A percentile compares a stretch with the other conserved stretches of the same genome.
Conservation (phyloP, 2,797 vertebrate species). For the Acrocephalus scirpaceus region DNA sequence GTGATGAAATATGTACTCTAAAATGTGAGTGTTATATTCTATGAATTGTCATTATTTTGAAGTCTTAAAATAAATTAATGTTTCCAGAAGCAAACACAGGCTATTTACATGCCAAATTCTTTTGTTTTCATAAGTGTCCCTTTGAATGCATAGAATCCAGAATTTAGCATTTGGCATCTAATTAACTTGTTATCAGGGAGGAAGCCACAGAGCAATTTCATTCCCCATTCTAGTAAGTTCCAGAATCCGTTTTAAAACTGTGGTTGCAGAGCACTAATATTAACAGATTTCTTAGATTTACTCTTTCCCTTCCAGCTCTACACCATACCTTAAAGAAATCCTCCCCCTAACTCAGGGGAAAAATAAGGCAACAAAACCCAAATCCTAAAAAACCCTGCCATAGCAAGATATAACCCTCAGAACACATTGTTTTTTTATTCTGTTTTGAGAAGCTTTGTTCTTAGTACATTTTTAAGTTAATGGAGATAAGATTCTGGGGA, state of each 20-base stretch:
- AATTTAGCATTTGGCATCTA: slow-evolving; percentile 56
- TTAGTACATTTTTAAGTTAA: slow-evolving; percentile 19
- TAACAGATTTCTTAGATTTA: slow-evolving; percentile 53
- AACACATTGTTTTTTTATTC: not conserved
- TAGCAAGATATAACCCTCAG: not conserved
- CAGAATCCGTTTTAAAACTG: slow-evolving; percentile 64
- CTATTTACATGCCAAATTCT: slow-evolving; percentile 20
- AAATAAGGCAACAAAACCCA: not conserved
- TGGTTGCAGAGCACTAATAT: slow-evolving; percentile 33
- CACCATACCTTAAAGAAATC: not conserved
- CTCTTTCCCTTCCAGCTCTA: slow-evolving; percentile 41
- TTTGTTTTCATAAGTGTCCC: slow-evolving; percentile 32
- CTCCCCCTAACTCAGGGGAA: rapidly evolving
- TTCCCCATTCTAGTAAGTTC: slow-evolving; percentile 32
- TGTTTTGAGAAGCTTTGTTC: not conserved
- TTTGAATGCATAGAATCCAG: slow-evolving; percentile 17
- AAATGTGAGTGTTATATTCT: not conserved
- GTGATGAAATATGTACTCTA: not conserved
- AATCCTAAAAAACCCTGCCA: not conserved
- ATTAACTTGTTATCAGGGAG: slow-evolving; percentile 60
- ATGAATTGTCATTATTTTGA: slow-evolving; percentile 7
- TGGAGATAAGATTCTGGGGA: not conserved
- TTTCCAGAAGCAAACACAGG: slow-evolving; percentile 23
- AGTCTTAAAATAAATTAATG: slow-evolving; percentile 25
- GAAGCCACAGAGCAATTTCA: slow-evolving; percentile 12